Percentiles rank a stretch among this genome's conserved stretches.
phyloP scores from a whole-genome alignment of 2,888 invertebrate genomes.

The Ctenicera cuprea region DNA sequence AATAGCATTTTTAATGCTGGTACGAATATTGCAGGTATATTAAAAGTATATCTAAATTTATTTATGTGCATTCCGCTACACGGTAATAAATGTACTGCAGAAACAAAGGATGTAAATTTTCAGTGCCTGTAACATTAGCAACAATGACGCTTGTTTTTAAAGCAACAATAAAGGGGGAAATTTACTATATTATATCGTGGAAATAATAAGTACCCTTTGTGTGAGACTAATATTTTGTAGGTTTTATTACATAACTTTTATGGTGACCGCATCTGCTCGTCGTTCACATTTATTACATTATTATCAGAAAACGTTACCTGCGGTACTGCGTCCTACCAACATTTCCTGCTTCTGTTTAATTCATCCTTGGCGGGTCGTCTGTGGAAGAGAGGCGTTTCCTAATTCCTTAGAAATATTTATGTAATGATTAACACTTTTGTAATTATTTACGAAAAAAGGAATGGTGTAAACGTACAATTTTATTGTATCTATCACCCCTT shows the following conservation, averaged over 20 bases:
- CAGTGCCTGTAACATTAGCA: neutral
- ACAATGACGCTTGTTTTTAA: neutral
- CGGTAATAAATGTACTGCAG: too few species aligned
- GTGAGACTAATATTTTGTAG: conserved; percentile 5
- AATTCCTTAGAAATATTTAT: too few species aligned
- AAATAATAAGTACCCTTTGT: conserved; percentile 16
- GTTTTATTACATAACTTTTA: conserved; percentile 6
- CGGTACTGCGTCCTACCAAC: neutral
- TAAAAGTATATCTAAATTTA: too few species aligned
- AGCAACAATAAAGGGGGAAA: neutral
- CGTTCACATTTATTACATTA: conserved; percentile 11
- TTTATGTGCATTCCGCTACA: too few species aligned
- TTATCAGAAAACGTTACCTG: conserved; percentile 1
- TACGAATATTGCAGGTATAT: neutral
- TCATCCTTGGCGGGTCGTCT: too few species aligned
- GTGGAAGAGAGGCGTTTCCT: too few species aligned
- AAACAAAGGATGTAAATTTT: neutral
- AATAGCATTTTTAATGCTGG: conserved; percentile 2
- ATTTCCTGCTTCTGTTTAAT: neutral
- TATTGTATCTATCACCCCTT: too few species aligned
- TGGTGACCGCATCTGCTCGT: conserved; percentile 9
- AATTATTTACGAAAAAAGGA: too few species aligned
- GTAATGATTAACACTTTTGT: too few species aligned
- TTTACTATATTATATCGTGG: neutral
- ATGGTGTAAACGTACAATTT: too few species aligned